Evolutionary conservation across 1,140 invertebrate species (phyloP).

Genomic region (Hermatobates lingyangjiaoensis): DNA sequence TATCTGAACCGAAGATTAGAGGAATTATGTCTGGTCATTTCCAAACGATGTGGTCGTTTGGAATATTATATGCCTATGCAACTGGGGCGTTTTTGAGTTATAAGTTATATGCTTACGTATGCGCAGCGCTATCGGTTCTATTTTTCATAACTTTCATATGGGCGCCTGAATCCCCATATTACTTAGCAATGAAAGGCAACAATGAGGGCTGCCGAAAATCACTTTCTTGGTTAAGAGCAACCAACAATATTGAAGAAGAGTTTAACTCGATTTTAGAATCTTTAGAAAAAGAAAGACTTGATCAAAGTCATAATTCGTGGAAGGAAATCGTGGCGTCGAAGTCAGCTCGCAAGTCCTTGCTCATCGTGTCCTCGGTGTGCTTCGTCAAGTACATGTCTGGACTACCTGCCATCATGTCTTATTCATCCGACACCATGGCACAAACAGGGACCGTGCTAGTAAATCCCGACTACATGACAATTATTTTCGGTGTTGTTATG

Average conservation of each 20-base stretch:
- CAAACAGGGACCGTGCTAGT: conserved; percentile 22
- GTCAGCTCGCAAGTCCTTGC: conserved; percentile 7
- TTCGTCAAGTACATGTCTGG: conserved; percentile 13
- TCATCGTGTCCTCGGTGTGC: conserved; percentile 10
- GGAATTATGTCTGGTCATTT: conserved; percentile 45
- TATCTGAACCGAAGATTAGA: conserved; percentile 26
- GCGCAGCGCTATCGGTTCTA: conserved; percentile 32
- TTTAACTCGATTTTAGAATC: conserved; percentile 8
- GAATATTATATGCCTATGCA: conserved; percentile 53
- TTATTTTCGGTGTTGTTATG: conserved; percentile 22
- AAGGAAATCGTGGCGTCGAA: conserved; percentile 8
- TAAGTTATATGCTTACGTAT: conserved; percentile 39
- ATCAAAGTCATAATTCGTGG: conserved; percentile 10
- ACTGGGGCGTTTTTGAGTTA: conserved; percentile 56
- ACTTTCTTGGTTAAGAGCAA: conserved; percentile 13
- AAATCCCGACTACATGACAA: conserved; percentile 11
- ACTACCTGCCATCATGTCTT: conserved; percentile 10
- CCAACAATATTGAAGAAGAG: conserved; percentile 12
- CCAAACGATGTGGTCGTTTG: conserved; percentile 57
- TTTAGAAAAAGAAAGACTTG: conserved; percentile 9
- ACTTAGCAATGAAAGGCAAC: conserved; percentile 35
- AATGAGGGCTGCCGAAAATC: conserved; percentile 9
- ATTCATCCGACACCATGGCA: conserved; percentile 26
- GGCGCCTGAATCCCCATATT: conserved; percentile 68
- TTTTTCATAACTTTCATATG: conserved; percentile 46